Percentiles rank a stretch among this genome's conserved stretches.
Conservation (phyloP, 2,888 invertebrate species). For the Orgyia antiqua region DNA sequence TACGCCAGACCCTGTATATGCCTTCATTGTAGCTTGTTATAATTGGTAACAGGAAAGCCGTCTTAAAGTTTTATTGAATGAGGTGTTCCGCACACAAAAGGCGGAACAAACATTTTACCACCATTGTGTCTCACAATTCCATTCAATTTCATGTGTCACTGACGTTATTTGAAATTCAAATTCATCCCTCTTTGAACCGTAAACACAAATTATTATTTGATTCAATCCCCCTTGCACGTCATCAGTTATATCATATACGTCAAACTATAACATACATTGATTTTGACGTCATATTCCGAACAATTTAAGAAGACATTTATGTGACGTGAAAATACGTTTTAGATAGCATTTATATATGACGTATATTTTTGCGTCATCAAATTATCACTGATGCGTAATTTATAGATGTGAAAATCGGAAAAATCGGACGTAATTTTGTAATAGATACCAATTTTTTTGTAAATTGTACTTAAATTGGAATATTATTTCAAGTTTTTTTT, state of each 20-base stretch:
- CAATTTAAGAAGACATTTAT: too few relatives aligned
- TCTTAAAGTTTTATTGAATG: conserved; percentile 20
- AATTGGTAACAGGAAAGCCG: conserved; percentile 29
- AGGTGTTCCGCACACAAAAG: conserved; percentile 17
- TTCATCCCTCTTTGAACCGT: conserved; percentile 43
- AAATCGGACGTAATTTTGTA: too few relatives aligned
- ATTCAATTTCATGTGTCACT: conserved; percentile 58
- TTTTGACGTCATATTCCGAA: too few relatives aligned
- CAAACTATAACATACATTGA: too few relatives aligned
- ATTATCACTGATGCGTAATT: too few relatives aligned
- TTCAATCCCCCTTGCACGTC: conserved; percentile 14
- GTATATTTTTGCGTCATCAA: too few relatives aligned
- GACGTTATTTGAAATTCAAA: conserved; percentile 60
- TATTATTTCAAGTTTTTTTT: neutral
- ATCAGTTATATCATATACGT: too few relatives aligned
- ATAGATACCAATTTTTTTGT: too few relatives aligned
- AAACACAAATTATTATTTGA: conserved; percentile 34
- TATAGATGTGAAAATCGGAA: too few relatives aligned
- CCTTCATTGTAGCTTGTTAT: conserved; percentile 3
- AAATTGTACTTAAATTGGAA: neutral
- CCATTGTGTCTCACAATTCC: conserved; percentile 43
- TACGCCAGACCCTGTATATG: too few relatives aligned
- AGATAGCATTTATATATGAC: too few relatives aligned
- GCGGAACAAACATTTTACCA: conserved; percentile 27
- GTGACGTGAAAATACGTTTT: too few relatives aligned